Evolutionary conservation across 2,888 invertebrate species (phyloP).

Genomic region (Serrognathus titanus): DNA sequence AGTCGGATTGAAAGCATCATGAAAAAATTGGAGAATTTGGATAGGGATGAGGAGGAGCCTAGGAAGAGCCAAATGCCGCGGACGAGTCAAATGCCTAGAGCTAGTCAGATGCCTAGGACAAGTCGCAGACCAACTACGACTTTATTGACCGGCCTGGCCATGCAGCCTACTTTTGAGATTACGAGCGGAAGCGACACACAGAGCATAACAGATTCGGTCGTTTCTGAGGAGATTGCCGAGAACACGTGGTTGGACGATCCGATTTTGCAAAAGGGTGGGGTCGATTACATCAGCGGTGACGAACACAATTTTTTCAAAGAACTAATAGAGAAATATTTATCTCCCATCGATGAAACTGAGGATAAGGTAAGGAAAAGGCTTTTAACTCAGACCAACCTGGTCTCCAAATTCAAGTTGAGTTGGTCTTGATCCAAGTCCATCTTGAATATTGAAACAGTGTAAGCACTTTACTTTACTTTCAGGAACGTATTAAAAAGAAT

Average conservation of each 20-base stretch:
- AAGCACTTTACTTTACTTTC: conserved; percentile 22
- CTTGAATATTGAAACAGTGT: no score
- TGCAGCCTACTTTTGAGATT: background rate
- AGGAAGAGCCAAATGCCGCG: background rate
- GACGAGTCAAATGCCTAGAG: background rate
- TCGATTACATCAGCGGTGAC: conserved; percentile 60
- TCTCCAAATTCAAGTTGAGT: no score
- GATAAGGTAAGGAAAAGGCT: conserved; percentile 50
- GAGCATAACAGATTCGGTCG: background rate
- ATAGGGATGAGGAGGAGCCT: background rate
- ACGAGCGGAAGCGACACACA: conserved; percentile 43
- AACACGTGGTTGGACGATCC: conserved; percentile 67
- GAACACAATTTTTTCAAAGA: conserved; percentile 77
- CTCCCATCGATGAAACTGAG: conserved; percentile 66
- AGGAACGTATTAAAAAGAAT: conserved; percentile 46
- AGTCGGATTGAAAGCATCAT: conserved; percentile 39
- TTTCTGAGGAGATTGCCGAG: conserved; percentile 12
- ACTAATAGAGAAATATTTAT: conserved; percentile 70
- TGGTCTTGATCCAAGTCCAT: no score
- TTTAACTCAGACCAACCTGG: background rate
- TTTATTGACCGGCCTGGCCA: background rate
- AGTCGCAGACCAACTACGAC: background rate
- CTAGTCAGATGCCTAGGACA: background rate
- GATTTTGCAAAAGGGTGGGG: conserved; percentile 61
- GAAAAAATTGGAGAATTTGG: conserved; percentile 13